Percentiles rank a stretch among this genome's conserved stretches.
phyloP scores from a whole-genome alignment of 2,113 vertebrate species.

The Myrmophylax atrothorax region DNA sequence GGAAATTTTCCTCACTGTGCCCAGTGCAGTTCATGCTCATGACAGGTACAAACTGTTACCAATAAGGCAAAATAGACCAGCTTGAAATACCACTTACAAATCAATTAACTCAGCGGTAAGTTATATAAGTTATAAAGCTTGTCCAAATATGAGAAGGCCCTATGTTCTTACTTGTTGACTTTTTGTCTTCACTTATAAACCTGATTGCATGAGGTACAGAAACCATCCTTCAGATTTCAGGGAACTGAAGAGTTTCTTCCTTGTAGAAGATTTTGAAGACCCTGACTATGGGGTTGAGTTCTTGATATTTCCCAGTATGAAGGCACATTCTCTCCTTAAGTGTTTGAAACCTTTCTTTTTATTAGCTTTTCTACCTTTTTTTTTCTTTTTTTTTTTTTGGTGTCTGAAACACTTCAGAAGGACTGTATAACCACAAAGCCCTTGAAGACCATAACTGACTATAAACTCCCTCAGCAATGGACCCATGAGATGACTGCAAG shows the following conservation, averaged over 20 bases:
- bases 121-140: neutral
- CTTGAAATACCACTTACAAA: neutral
- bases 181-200: neutral
- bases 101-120: neutral
- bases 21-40: neutral
- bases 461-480: neutral
- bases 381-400: no score
- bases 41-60: neutral
- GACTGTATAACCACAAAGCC: neutral
- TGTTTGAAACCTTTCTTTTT: neutral
- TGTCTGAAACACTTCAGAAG: neutral
- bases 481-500: neutral
- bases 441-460: neutral
- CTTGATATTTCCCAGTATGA: neutral
- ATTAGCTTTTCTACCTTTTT: neutral
- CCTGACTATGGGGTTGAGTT: neutral
- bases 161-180: neutral
- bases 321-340: neutral
- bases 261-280: neutral
- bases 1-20: neutral
- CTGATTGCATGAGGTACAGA: neutral
- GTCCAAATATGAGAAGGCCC: neutral
- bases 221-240: neutral
- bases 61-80: neutral
- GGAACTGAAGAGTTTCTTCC: neutral